Percentiles rank a stretch among this genome's conserved stretches.
Conservation (phyloP, 2,797 vertebrate species). For the Sebastes aleutianus region DNA sequence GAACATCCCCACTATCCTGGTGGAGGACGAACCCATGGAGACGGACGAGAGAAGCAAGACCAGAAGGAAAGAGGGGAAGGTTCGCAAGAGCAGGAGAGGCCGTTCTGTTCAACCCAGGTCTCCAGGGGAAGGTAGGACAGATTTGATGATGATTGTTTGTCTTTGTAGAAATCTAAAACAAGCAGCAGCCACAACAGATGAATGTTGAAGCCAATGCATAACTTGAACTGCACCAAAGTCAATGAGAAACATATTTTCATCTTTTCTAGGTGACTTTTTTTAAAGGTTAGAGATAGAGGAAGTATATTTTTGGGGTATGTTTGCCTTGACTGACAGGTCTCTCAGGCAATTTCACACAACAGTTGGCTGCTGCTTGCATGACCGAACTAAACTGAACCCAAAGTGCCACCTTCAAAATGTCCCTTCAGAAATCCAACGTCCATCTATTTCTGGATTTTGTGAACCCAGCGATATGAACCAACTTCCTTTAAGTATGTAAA, state of each 20-base stretch:
- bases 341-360: background rate
- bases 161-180: background rate
- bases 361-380: background rate
- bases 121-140: conserved; percentile 85
- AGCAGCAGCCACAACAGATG: background rate
- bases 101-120: conserved; percentile 68
- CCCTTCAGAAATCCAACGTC: background rate
- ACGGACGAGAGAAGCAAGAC: conserved; percentile 25
- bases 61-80: conserved; percentile 68
- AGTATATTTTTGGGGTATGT: background rate
- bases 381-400: background rate
- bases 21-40: conserved; percentile 74
- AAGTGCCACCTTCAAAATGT: background rate
- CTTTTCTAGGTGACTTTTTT: background rate
- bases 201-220: background rate
- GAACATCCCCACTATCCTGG: conserved; percentile 70
- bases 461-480: background rate
- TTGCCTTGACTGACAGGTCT: background rate
- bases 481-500: background rate
- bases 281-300: background rate
- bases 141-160: background rate
- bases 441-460: background rate
- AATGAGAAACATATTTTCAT: background rate
- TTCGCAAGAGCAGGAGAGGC: conserved; percentile 61
- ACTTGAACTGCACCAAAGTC: background rate